Evolutionary conservation across 2,888 invertebrate species (phyloP), one percentile per base, ranked within the genome.

Genomic region (Drosophila aldrichi): DNA sequence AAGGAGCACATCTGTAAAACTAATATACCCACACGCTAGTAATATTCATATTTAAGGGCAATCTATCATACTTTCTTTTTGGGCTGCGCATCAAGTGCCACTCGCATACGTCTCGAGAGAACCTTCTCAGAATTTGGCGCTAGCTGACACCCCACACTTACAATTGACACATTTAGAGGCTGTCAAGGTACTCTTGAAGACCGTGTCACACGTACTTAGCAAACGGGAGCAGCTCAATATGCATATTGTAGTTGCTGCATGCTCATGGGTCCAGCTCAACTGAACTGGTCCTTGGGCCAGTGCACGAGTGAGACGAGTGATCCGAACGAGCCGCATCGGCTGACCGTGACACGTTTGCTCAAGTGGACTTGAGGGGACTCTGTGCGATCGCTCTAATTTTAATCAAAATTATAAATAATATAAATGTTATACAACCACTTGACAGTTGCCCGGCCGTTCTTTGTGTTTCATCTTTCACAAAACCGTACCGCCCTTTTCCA

Each of bases 341-440:
- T 57, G 25, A n/a, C 59, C 59, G 41, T 72, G 74, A 74, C 74
- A 60, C 58, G 58, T 52, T 74, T 38, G 43, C 7, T 68, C 9
- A 62, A 73, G 61, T 74, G 74, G 54, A 44, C 44, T 44, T 7
- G 16, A n/a, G 41, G 41, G 12, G 56, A 14, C 70, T 14, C 73
- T 80, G 22, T 22, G 78, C 4, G 78, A 81, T 78, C 77, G 79
- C 69, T 74, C 84, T 82, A 84, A 88, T 81, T 88, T 89, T 75
- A 69, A 80, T 79, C 80, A 70, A 77, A 77, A 66, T 73, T 81
- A 80, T 90, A 87, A 87, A 90, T 90, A 87, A 81, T 87, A 87
- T 69, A 66, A 69, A 67, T 77, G 77, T 73, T 73, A 74, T 74
- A 63, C 77, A 81, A 79, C 57, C 77, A 89, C 88, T 89, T 89